phyloP scores from a whole-genome alignment of 2,888 invertebrate genomes.

The Neoscelio sp. region DNA sequence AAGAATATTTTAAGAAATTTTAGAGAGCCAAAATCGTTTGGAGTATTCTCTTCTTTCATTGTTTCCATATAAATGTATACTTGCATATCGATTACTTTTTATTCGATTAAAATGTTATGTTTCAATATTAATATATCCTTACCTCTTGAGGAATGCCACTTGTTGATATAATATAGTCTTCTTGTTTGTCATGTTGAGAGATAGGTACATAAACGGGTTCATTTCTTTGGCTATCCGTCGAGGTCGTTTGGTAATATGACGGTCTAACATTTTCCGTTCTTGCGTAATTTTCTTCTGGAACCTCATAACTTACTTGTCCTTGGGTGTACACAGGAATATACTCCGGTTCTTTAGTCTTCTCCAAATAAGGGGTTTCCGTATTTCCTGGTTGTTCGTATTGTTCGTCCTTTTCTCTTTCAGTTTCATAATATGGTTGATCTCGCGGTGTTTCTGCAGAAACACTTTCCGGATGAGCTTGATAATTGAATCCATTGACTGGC shows the following conservation, averaged over 20 bases:
- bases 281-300: constrained; percentile 51
- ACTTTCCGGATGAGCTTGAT: constrained; percentile 71
- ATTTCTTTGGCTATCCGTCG: constrained; percentile 55
- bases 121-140: no score
- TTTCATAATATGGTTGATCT: constrained; percentile 73
- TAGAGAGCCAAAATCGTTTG: no score
- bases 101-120: background rate
- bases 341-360: constrained; percentile 67
- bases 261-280: constrained; percentile 48
- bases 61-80: constrained; percentile 22
- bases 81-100: no score
- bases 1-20: no score
- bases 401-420: constrained; percentile 71
- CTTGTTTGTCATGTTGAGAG: constrained; percentile 71
- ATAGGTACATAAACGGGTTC: constrained; percentile 71
- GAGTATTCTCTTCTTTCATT: no score
- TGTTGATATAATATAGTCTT: constrained; percentile 70
- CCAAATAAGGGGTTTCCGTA: constrained; percentile 68
- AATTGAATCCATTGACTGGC: constrained; percentile 79
- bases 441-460: constrained; percentile 59
- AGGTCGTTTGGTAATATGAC: constrained; percentile 40
- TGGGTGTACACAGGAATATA: constrained; percentile 71
- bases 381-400: constrained; percentile 69
- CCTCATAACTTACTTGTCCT: constrained; percentile 55
- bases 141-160: constrained; percentile 71